Percentiles rank a stretch among this genome's conserved stretches.
phyloP scores from a whole-genome alignment of 2,113 vertebrate genomes.

The Beaufortia kweichowensis region DNA sequence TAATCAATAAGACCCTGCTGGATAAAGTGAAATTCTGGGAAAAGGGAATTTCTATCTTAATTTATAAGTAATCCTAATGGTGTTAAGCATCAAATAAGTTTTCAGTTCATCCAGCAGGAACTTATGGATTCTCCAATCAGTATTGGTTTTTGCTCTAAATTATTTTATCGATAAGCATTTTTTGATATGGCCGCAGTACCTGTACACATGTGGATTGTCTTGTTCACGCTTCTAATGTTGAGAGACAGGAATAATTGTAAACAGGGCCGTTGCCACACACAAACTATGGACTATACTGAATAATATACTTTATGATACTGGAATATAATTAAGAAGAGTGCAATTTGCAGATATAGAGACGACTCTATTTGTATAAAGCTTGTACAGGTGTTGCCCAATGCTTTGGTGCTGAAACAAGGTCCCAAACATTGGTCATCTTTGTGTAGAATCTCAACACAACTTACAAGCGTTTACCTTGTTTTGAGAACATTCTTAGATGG shows the following conservation, averaged over 20 bases:
- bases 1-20: neutral
- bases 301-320: neutral
- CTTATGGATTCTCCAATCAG: no score
- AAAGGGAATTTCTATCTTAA: neutral
- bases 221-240: neutral
- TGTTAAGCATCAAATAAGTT: neutral
- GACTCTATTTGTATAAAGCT: conserved; percentile 36
- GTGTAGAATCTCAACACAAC: conserved; percentile 16
- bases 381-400: conserved; percentile 43
- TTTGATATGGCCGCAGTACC: neutral
- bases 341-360: neutral
- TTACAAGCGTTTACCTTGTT: neutral
- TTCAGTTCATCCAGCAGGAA: neutral
- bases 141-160: no score
- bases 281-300: conserved; percentile 3
- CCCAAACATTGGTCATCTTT: conserved; percentile 25
- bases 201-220: neutral
- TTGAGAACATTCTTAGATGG: neutral
- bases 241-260: conserved; percentile 1
- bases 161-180: neutral
- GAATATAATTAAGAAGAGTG: conserved; percentile 1
- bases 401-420: conserved; percentile 41
- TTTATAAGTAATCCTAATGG: neutral
- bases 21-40: neutral
- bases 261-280: neutral